Conservation (phyloP, 2,113 vertebrate genomes). For the Podiceps cristatus region DNA sequence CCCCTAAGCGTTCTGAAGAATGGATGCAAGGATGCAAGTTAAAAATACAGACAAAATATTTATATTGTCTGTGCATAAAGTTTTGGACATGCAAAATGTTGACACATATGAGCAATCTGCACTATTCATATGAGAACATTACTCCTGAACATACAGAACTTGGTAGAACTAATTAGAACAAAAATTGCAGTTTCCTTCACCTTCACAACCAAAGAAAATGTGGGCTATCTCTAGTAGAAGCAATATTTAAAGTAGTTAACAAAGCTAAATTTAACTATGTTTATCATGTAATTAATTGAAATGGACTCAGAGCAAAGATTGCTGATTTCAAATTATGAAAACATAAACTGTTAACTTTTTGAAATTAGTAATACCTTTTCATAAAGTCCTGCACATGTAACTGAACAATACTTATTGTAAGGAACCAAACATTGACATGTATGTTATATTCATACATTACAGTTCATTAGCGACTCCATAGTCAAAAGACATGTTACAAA, state of each 20-base stretch:
- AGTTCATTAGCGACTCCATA: background rate
- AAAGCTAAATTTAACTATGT: background rate
- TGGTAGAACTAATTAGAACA: background rate
- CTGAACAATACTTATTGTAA: background rate
- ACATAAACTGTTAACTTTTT: background rate
- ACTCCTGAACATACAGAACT: background rate
- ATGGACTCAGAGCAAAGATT: background rate
- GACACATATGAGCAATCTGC: background rate
- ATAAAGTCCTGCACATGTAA: background rate
- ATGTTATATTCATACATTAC: background rate
- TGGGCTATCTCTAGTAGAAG: background rate
- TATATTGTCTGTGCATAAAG: background rate
- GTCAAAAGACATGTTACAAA: background rate
- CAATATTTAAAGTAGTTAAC: background rate
- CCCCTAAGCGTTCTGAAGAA: background rate
- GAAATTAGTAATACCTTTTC: background rate
- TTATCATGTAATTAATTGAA: background rate
- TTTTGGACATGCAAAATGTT: background rate
- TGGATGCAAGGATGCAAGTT: background rate
- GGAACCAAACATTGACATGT: background rate
- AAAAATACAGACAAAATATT: background rate
- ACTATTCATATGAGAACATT: background rate
- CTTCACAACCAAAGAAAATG: background rate
- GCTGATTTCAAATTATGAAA: background rate
- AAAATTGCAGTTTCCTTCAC: background rate